Percentiles rank a stretch among this genome's conserved stretches.
Evolutionary conservation across 2,797 vertebrate genomes (phyloP).

Genomic region (Poecilia gillii): DNA sequence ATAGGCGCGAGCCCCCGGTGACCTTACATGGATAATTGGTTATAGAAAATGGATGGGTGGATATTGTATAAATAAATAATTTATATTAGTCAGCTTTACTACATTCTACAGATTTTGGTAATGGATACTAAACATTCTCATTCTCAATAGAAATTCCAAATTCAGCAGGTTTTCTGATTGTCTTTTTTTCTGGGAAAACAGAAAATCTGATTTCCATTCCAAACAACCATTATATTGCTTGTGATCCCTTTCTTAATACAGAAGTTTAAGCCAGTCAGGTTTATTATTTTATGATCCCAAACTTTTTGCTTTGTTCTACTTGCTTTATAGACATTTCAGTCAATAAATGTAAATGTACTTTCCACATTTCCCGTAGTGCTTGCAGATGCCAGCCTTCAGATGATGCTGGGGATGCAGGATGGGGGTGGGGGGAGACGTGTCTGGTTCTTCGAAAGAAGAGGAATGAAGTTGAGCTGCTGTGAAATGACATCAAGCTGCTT

Average conservation of each 20-base stretch:
- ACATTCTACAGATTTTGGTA: not conserved
- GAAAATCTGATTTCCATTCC: not conserved
- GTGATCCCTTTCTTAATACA: not conserved
- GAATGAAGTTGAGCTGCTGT: slow-evolving; percentile 9
- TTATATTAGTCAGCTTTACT: not conserved
- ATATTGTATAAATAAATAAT: not conserved
- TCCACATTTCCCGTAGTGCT: slow-evolving; percentile 10
- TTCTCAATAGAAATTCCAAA: not conserved
- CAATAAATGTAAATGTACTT: not conserved
- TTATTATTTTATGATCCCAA: not conserved
- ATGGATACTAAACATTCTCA: not conserved
- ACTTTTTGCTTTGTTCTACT: not conserved
- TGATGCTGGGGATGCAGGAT: not conserved
- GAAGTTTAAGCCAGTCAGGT: not conserved
- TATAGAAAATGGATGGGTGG: not conserved
- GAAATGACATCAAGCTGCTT: slow-evolving; percentile 27
- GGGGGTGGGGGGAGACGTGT: no score
- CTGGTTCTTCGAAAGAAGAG: not conserved
- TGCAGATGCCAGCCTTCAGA: not conserved
- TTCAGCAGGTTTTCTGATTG: not conserved
- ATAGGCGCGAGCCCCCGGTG: not conserved
- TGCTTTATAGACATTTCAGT: not conserved
- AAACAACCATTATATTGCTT: not conserved
- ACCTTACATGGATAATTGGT: not conserved
- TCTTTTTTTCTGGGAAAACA: not conserved